These are phyloP conservation scores for Tiphia femorata DNA, from an alignment of 2,888 invertebrate species.

Conservation along the genomic window DNA sequence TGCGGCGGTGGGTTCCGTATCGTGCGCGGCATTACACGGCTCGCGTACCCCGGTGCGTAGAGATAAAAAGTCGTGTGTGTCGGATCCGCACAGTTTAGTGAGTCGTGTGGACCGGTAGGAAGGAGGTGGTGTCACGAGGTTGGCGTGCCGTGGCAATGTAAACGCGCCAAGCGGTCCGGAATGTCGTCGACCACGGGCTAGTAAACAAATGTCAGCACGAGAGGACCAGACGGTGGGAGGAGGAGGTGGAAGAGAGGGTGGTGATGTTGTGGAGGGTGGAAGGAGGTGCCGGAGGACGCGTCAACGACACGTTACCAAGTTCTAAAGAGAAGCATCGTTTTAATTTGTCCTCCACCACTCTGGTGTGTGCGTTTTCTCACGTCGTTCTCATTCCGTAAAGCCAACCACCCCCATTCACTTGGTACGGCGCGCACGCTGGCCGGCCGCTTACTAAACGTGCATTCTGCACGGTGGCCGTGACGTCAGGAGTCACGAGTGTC, in stretches of 20 bases:
- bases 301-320: too few relatives aligned
- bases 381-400: background rate
- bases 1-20: constrained; percentile 55
- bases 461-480: constrained; percentile 20
- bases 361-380: background rate
- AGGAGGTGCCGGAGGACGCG: too few relatives aligned
- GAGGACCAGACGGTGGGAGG: background rate
- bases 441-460: constrained; percentile 16
- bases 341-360: too few relatives aligned
- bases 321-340: too few relatives aligned
- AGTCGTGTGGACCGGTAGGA: background rate
- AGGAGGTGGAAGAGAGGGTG: constrained; percentile 16
- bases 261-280: background rate
- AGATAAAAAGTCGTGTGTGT: too few relatives aligned
- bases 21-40: constrained; percentile 41
- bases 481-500: constrained; percentile 31
- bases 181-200: constrained; percentile 31
- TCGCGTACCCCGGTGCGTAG: too few relatives aligned
- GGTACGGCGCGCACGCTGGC: constrained; percentile 14
- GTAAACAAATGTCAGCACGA: constrained; percentile 55
- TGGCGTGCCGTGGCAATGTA: constrained; percentile 8
- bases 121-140: background rate
- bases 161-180: constrained; percentile 37
- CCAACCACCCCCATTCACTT: too few relatives aligned
- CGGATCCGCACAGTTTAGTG: background rate